Conservation (phyloP, 2,113 vertebrate species). For the Pygoscelis antarcticus region DNA sequence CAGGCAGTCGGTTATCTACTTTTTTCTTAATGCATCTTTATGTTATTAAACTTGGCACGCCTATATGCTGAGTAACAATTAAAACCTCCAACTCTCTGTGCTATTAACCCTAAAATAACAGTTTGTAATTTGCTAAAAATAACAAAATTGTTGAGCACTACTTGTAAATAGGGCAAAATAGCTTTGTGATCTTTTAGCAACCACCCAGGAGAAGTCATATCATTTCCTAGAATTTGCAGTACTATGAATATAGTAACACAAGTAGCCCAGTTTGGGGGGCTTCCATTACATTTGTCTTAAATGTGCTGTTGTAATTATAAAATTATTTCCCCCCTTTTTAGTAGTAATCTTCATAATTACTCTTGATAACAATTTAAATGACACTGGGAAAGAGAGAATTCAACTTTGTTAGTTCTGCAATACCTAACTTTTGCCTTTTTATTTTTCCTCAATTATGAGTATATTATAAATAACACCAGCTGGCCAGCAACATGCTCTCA, state of each 20-base stretch:
- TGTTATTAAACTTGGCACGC: not conserved
- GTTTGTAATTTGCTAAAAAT: constrained; percentile 4
- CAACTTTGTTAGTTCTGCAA: constrained; percentile 26
- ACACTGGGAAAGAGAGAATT: not conserved
- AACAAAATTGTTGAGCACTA: not conserved
- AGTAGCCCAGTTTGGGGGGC: not conserved
- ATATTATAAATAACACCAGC: constrained; percentile 80
- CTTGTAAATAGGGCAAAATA: constrained; percentile 19
- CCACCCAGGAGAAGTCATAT: not conserved
- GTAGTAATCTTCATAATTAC: not conserved
- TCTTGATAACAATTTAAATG: not conserved
- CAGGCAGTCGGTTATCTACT: not conserved
- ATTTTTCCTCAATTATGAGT: constrained; percentile 68
- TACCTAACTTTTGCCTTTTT: constrained; percentile 53
- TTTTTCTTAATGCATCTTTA: not conserved
- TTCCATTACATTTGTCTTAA: not conserved
- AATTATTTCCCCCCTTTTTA: not conserved
- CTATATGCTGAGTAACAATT: constrained; percentile 30
- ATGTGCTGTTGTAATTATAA: constrained; percentile 6
- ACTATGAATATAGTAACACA: not conserved
- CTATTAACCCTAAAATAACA: constrained; percentile 68
- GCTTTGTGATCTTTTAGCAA: not conserved
- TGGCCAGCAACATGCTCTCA: constrained; percentile 77
- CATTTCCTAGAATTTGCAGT: constrained; percentile 57
- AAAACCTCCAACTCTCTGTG: not conserved